A percentile compares a stretch with the other conserved stretches of the same genome.
These are phyloP conservation scores for Eumaeus atala DNA, from an alignment of 1,140 invertebrate genomes.

Conservation along the genomic window DNA sequence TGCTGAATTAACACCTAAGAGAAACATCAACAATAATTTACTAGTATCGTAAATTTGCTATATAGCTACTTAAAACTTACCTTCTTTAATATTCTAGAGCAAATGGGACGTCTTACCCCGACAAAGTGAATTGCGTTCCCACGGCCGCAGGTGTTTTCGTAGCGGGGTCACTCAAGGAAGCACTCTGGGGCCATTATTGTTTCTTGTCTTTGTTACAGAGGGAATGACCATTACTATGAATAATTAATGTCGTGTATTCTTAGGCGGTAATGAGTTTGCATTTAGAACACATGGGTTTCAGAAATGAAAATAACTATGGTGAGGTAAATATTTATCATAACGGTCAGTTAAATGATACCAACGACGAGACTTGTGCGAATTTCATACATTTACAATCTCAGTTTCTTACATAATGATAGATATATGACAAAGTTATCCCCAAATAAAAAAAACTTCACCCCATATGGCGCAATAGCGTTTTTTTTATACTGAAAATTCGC, in stretches of 20 bases:
- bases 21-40: no score
- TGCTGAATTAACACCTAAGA: no score
- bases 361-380: no score
- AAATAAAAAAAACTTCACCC: no score
- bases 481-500: no score
- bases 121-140: constrained; percentile 29
- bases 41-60: neutral
- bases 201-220: constrained; percentile 21
- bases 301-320: no score
- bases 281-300: constrained; percentile 25
- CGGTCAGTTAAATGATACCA: no score
- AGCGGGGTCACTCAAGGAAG: constrained; percentile 36
- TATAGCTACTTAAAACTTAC: constrained; percentile 1
- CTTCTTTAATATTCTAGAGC: constrained; percentile 1
- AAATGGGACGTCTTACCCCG: constrained; percentile 6
- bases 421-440: no score
- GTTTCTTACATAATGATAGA: no score
- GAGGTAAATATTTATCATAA: no score
- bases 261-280: constrained; percentile 25
- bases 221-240: constrained; percentile 40
- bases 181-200: constrained; percentile 31
- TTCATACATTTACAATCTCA: no score
- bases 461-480: no score
- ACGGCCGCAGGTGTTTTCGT: constrained; percentile 43
- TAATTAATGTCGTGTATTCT: constrained; percentile 29